Percentiles rank a stretch among this genome's conserved stretches.
These are phyloP conservation scores for Actinia equina DNA, from an alignment of 64 coral and sea anemone genomes.

Conservation along the genomic window DNA sequence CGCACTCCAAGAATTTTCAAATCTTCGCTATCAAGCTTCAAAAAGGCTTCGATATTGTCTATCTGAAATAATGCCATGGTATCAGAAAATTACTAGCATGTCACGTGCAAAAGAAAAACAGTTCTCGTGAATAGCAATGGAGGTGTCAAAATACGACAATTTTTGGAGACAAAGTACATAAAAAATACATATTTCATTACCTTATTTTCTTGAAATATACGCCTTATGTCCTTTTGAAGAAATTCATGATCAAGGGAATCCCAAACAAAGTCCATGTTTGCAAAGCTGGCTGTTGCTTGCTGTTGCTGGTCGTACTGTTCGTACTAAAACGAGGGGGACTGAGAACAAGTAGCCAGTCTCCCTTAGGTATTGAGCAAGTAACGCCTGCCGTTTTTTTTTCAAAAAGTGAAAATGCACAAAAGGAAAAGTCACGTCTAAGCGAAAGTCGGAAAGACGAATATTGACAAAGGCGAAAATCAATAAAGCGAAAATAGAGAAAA, in stretches of 20 bases:
- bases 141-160: too few relatives aligned
- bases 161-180: too few relatives aligned
- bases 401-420: slow-evolving; percentile 17
- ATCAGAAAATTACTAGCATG: too few relatives aligned
- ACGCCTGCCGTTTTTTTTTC: slow-evolving; percentile 11
- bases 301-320: neutral
- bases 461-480: neutral
- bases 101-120: too few relatives aligned
- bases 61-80: slow-evolving; percentile 7
- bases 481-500: too few relatives aligned
- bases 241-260: neutral
- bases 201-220: neutral
- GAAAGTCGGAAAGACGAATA: neutral
- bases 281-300: neutral
- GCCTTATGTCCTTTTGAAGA: neutral
- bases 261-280: too few relatives aligned
- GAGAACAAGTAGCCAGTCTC: slow-evolving; percentile 2
- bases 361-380: slow-evolving; percentile 7
- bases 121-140: too few relatives aligned
- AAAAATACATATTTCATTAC: neutral
- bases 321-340: slow-evolving; percentile 13
- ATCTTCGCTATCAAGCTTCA: neutral
- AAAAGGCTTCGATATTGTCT: neutral
- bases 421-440: neutral
- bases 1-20: neutral